Evolutionary conservation across 1,140 invertebrate genomes (phyloP), one percentile per base, ranked within the genome.

Genomic region (Babylonia areolata): DNA sequence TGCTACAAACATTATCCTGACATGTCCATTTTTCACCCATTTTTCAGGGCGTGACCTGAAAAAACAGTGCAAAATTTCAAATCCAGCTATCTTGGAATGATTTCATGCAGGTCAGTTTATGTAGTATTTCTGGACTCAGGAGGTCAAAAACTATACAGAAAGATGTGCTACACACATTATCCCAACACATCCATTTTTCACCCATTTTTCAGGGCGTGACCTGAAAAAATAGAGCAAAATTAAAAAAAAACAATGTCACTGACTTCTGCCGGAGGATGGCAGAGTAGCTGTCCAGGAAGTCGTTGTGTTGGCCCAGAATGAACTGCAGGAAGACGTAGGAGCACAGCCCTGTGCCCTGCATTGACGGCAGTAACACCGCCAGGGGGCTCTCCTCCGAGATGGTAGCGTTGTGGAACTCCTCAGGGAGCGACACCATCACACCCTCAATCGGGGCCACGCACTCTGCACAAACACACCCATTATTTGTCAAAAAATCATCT

Each of bases 271-370:
- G 88, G 6, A 40, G 87, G 42, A 85, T 35, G 40, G 82, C 51
- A 51, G 85, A 88, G 86, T 90, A 91, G n/a, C 84, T 84, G 46
- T 90, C 84, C 31, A 93, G 77, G 78, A 92, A 90, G 37, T 89
- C 86, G 54, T 93, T 93, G 80, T 93, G 91, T 85, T 88, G 88
- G 28, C 85, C 86, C 33, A 87, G 69, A 9, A 93, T 81, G 78
- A 87, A 91, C 71, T 91, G 84, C 35, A 91, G 73, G 15, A 93
- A 84, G 35, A 87, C 79, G 46, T 89, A 89, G 37, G 91, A 90
- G 69, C 91, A 91, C 23, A 93, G 84, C 17, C 91, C 92, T 78
- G 78, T 86, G 20, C 91, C 90, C 31, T 54, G 88, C 17, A 78
- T 71, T 28, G 88, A 85, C 40, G 91, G 91, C 58, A 92, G 71